Conservation (phyloP, 2,888 invertebrate species). For the Cheilosia grossa region DNA sequence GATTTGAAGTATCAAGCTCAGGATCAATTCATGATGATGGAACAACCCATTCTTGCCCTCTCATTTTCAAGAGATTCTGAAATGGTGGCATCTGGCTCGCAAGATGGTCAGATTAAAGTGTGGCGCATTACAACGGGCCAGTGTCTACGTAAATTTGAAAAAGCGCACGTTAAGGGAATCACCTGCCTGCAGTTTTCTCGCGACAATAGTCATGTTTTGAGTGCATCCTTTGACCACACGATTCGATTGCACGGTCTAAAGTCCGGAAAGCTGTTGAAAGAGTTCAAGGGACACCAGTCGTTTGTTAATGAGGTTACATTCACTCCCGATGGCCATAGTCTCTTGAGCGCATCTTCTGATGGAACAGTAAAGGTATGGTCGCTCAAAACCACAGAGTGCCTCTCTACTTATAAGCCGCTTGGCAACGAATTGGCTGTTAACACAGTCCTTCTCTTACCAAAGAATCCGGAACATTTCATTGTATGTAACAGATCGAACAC, state of each 20-base stretch:
- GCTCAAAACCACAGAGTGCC: constrained; percentile 95
- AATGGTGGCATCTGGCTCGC: constrained; percentile 97
- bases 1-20: constrained; percentile 99
- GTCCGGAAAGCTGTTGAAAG: constrained; percentile 98
- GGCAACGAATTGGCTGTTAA: constrained; percentile 97
- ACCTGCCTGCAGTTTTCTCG: constrained; percentile 98
- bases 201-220: constrained; percentile 97
- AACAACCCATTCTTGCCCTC: constrained; percentile 92
- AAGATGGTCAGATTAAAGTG: constrained; percentile 97
- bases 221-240: constrained; percentile 97
- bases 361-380: constrained; percentile 98
- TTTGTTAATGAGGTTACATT: constrained; percentile 99
- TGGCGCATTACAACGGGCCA: constrained; percentile 96
- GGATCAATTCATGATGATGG: constrained; percentile 99
- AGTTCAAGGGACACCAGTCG: constrained; percentile 97
- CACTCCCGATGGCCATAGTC: constrained; percentile 95
- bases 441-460: constrained; percentile 95
- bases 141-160: constrained; percentile 96
- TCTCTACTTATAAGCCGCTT: constrained; percentile 94
- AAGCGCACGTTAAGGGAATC: constrained; percentile 98
- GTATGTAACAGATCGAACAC: constrained; percentile 99
- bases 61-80: constrained; percentile 98
- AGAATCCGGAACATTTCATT: constrained; percentile 99
- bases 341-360: constrained; percentile 98
- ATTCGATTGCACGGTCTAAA: constrained; percentile 98